These are phyloP conservation scores for Ptyas mucosa DNA, from an alignment of 2,113 vertebrate genomes.

Conservation along the genomic window DNA sequence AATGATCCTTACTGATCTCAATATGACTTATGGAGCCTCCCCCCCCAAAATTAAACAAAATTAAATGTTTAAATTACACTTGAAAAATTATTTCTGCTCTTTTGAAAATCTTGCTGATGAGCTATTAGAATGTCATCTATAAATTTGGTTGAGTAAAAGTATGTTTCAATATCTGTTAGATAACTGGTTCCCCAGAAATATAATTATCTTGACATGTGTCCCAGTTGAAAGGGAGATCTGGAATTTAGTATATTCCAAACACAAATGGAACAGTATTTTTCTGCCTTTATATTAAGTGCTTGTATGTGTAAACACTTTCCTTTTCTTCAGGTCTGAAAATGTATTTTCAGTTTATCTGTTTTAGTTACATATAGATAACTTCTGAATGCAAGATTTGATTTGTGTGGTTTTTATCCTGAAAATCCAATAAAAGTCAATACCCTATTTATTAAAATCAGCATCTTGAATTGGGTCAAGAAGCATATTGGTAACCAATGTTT, in stretches of 20 bases:
- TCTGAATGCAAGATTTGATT: background rate
- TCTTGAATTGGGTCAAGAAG: background rate
- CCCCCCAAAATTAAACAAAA: background rate
- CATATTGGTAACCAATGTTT: background rate
- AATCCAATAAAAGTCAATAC: no score
- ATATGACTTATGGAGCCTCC: background rate
- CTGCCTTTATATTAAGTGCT: background rate
- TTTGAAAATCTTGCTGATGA: background rate
- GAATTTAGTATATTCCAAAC: background rate
- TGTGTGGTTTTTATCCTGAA: no score
- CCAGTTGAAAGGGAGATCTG: background rate
- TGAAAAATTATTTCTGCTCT: background rate
- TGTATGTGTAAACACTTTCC: background rate
- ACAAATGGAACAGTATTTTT: background rate
- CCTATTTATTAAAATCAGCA: no score
- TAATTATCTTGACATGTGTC: background rate
- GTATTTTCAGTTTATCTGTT: background rate
- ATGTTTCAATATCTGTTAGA: background rate
- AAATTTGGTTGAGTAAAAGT: background rate
- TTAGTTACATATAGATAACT: background rate
- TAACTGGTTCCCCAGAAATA: background rate
- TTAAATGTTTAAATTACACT: background rate
- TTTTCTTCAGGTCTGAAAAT: background rate
- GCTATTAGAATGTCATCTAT: background rate
- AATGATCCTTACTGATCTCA: background rate